A percentile compares a stretch with the other conserved stretches of the same genome.
These are phyloP conservation scores for Rhamphomyia laevipes DNA, from an alignment of 2,888 invertebrate species.

Conservation along the genomic window DNA sequence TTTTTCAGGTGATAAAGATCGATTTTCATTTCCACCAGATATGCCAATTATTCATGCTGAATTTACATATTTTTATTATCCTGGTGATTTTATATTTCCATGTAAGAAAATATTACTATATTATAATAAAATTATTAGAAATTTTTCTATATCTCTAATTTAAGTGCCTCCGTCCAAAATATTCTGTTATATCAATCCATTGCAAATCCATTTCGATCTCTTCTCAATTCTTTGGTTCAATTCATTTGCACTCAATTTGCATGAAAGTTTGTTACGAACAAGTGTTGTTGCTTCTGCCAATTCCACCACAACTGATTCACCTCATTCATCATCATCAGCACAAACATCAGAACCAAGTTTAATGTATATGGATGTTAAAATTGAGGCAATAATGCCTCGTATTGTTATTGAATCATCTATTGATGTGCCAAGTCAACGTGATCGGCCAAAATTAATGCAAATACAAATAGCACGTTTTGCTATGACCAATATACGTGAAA, in stretches of 20 bases:
- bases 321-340: constrained; percentile 13
- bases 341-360: constrained; percentile 28
- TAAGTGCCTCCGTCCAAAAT: constrained; percentile 89
- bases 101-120: constrained; percentile 45
- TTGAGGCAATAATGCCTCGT: constrained; percentile 90
- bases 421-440: constrained; percentile 68
- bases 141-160: constrained; percentile 20
- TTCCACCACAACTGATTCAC: constrained; percentile 11
- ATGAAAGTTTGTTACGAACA: constrained; percentile 55
- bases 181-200: constrained; percentile 83
- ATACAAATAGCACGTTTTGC: constrained; percentile 41
- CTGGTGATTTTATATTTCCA: constrained; percentile 79
- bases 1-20: constrained; percentile 54
- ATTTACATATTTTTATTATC: constrained; percentile 92
- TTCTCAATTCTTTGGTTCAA: constrained; percentile 88
- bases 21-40: constrained; percentile 77
- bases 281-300: constrained; percentile 26
- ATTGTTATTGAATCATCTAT: constrained; percentile 51
- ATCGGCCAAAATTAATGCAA: constrained; percentile 78
- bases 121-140: too few relatives aligned
- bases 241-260: constrained; percentile 80
- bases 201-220: constrained; percentile 76
- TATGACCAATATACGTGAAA: constrained; percentile 53
- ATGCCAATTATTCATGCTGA: constrained; percentile 91
- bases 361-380: constrained; percentile 69